Conservation (phyloP, 1,140 invertebrate species). For the Heliothis subflexa region DNA sequence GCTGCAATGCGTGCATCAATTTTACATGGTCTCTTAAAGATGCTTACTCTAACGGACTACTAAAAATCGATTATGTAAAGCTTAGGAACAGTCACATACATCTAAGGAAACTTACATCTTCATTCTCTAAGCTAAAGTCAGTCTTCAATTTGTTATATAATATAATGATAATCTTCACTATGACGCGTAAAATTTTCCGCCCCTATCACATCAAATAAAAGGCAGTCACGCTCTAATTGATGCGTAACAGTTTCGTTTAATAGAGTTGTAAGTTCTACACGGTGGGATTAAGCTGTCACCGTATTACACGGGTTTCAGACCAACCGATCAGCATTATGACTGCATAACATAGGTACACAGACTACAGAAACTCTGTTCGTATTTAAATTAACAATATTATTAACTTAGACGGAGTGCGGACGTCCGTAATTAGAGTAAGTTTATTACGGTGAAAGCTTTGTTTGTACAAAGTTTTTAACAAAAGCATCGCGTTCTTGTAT, state of each 20-base stretch:
- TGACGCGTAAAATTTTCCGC: conserved; percentile 25
- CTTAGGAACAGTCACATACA: too few relatives aligned
- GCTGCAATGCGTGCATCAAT: too few relatives aligned
- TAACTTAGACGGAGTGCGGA: neutral
- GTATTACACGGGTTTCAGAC: conserved; percentile 66
- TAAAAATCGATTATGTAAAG: too few relatives aligned
- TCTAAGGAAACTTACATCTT: too few relatives aligned
- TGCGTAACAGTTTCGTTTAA: conserved; percentile 56
- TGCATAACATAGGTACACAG: conserved; percentile 11
- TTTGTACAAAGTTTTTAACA: conserved; percentile 23
- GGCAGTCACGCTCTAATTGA: conserved; percentile 7
- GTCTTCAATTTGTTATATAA: too few relatives aligned
- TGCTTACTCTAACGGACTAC: too few relatives aligned
- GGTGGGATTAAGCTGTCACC: conserved; percentile 69
- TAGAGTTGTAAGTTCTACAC: conserved; percentile 54
- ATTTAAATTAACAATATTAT: neutral
- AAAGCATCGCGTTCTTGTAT: conserved; percentile 21
- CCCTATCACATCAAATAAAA: conserved; percentile 19
- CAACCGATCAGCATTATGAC: conserved; percentile 32
- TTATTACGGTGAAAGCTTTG: conserved; percentile 6
- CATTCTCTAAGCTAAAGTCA: too few relatives aligned
- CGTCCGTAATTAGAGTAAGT: conserved; percentile 22
- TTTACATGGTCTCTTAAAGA: too few relatives aligned
- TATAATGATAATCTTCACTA: neutral
- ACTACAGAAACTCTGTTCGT: neutral